Evolutionary conservation across 2,888 invertebrate genomes (phyloP).

Genomic region (Hypsopygia costalis): DNA sequence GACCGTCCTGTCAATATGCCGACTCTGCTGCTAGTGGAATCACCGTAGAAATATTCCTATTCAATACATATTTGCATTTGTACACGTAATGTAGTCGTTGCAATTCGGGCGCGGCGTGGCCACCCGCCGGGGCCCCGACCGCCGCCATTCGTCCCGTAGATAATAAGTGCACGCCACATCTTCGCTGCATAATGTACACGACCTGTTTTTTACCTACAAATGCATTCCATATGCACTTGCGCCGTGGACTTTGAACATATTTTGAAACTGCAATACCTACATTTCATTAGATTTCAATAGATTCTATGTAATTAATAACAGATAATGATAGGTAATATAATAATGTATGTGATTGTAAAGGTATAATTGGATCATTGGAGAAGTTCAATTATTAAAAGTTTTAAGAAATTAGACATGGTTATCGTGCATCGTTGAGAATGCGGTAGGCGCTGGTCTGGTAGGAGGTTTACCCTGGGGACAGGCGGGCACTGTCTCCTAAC

Average conservation of each 20-base stretch:
- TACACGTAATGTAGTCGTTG: conserved; percentile 30
- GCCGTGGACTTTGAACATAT: conserved; percentile 21
- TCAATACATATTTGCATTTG: conserved; percentile 33
- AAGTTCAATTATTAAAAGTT: too few species aligned
- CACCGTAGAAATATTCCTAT: conserved; percentile 11
- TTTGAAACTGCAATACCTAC: neutral
- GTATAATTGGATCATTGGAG: too few species aligned
- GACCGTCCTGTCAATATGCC: too few species aligned
- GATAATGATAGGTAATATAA: too few species aligned
- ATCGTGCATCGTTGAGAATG: conserved; percentile 29
- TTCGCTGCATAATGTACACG: conserved; percentile 46
- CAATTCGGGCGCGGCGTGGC: conserved; percentile 51
- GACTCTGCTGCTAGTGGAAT: too few species aligned
- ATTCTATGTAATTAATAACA: too few species aligned
- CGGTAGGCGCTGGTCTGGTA: conserved; percentile 25
- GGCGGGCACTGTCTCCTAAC: conserved; percentile 57
- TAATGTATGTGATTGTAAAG: too few species aligned
- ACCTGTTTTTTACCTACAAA: conserved; percentile 42
- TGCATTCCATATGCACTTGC: conserved; percentile 42
- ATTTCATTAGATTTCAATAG: too few species aligned
- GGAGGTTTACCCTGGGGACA: conserved; percentile 35
- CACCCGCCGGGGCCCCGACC: conserved; percentile 64
- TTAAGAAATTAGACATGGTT: too few species aligned
- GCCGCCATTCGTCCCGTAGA: conserved; percentile 52
- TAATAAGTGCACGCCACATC: conserved; percentile 65